Conservation (phyloP, 2,797 vertebrate species). For the Siniperca scherzeri region DNA sequence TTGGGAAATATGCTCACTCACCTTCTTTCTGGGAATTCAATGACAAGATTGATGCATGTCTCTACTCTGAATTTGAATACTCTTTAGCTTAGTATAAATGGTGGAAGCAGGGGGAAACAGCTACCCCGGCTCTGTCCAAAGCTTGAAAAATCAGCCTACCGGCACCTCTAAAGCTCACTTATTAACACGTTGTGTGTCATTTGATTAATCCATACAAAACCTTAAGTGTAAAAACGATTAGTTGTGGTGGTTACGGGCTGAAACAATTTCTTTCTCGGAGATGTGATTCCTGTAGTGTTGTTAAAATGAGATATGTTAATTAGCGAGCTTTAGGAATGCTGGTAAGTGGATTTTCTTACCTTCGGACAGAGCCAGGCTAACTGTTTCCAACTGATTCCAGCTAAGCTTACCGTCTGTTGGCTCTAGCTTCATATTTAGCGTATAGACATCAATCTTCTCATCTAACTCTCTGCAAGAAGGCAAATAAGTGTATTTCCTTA, state of each 20-base stretch:
- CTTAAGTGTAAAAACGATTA: background rate
- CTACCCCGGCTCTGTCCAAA: too few relatives aligned
- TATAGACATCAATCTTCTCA: background rate
- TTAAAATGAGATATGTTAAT: slow-evolving; percentile 1
- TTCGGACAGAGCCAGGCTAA: background rate
- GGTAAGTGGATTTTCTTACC: background rate
- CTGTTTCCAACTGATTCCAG: background rate
- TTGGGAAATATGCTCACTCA: too few relatives aligned
- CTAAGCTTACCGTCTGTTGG: background rate
- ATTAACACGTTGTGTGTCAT: too few relatives aligned
- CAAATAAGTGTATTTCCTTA: background rate
- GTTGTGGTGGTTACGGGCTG: background rate
- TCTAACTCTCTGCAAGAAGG: background rate
- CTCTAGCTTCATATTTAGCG: background rate
- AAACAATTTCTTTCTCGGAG: background rate
- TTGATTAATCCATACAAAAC: too few relatives aligned
- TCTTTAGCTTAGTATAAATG: too few relatives aligned
- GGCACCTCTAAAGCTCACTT: too few relatives aligned
- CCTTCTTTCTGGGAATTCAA: too few relatives aligned
- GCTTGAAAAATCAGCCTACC: too few relatives aligned
- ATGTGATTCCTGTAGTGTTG: slow-evolving; percentile 7
- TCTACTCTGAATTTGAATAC: too few relatives aligned
- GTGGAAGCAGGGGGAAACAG: too few relatives aligned
- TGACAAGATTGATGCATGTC: too few relatives aligned
- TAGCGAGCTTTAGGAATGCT: background rate